phyloP scores from a whole-genome alignment of 1,140 invertebrate genomes.

The Trachymyrmex cornetzi region DNA sequence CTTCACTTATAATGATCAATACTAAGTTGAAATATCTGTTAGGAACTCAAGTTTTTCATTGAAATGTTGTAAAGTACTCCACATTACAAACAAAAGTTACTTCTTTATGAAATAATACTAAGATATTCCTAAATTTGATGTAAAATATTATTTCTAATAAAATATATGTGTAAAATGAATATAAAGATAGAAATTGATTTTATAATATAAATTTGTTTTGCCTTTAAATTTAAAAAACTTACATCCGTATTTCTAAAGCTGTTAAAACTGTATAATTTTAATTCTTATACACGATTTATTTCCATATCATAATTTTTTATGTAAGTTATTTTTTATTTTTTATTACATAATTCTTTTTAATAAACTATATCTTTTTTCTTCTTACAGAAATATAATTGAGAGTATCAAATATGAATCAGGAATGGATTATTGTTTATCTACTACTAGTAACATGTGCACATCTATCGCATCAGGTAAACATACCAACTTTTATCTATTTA shows the following conservation, averaged over 20 bases:
- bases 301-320: background rate
- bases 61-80: background rate
- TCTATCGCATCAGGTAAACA: slow-evolving; percentile 64
- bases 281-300: background rate
- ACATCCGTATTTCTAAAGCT: background rate
- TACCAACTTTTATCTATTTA: slow-evolving; percentile 4
- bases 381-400: background rate
- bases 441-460: slow-evolving; percentile 14
- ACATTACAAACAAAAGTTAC: background rate
- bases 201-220: background rate
- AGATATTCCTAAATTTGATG: background rate
- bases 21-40: background rate
- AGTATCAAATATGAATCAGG: background rate
- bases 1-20: too few species aligned
- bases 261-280: background rate
- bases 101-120: too few species aligned
- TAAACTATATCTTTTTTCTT: background rate
- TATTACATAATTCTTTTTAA: background rate
- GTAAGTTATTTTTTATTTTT: background rate
- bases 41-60: background rate
- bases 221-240: background rate
- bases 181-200: background rate
- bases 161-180: background rate
- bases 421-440: slow-evolving; percentile 27
- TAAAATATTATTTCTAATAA: background rate